Percentiles rank a stretch among this genome's conserved stretches.
Evolutionary conservation across 2,113 vertebrate species (phyloP).

Genomic region (Edolisoma coerulescens): DNA sequence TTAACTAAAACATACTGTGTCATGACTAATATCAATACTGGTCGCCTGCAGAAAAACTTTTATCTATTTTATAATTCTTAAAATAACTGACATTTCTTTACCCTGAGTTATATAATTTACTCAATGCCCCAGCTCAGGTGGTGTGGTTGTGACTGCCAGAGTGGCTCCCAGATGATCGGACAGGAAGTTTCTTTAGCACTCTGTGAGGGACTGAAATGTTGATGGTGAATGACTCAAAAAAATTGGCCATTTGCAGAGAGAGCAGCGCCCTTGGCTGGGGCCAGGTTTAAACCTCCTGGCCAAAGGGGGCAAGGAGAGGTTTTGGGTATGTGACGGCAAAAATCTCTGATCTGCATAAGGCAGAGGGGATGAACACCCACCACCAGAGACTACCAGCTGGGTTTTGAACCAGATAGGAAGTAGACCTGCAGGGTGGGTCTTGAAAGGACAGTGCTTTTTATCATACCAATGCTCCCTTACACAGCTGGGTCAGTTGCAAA

Average conservation of each 20-base stretch:
- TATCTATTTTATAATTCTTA: neutral
- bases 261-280: neutral
- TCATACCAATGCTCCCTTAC: neutral
- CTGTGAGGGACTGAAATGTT: neutral
- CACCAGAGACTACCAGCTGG: neutral
- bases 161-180: neutral
- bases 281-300: too few relatives aligned
- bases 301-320: neutral
- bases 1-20: neutral
- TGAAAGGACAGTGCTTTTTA: neutral
- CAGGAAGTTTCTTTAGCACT: too few relatives aligned
- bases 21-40: neutral
- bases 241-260: neutral
- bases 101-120: neutral
- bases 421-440: neutral
- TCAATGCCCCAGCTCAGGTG: too few relatives aligned
- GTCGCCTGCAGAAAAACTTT: neutral
- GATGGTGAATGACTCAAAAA: neutral
- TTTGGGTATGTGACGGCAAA: neutral
- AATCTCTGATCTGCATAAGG: neutral
- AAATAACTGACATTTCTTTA: neutral
- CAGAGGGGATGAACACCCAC: rapidly evolving
- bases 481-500: neutral
- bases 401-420: neutral
- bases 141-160: neutral